Conservation (phyloP, 2,797 vertebrate genomes). For the Bradypus variegatus region DNA sequence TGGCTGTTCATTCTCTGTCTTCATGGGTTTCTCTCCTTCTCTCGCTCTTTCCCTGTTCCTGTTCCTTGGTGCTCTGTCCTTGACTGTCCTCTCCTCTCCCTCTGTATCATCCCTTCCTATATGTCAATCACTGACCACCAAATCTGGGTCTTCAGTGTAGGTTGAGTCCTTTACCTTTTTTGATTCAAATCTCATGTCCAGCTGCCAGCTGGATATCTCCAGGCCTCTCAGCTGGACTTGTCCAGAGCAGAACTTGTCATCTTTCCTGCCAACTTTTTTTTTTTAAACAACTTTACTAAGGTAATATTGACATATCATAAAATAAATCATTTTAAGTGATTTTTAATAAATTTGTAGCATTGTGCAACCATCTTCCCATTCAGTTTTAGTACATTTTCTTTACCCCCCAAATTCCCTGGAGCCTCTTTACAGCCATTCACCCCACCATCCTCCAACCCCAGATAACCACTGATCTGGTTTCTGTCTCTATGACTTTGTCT, state of each 20-base stretch:
- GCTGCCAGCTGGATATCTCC: background rate
- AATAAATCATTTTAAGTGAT: background rate
- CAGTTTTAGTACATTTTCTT: background rate
- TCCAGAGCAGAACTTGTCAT: background rate
- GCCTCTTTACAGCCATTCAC: background rate
- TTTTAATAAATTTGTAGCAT: background rate
- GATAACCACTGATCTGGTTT: background rate
- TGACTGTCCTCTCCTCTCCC: background rate
- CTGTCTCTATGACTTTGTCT: background rate
- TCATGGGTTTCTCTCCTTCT: background rate
- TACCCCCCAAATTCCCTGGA: background rate
- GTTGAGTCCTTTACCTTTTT: background rate
- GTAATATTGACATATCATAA: background rate
- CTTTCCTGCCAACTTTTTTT: background rate
- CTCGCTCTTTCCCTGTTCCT: background rate
- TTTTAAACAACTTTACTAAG: background rate
- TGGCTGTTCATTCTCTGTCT: background rate
- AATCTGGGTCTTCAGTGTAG: background rate
- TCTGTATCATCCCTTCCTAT: background rate
- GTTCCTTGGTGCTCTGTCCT: background rate
- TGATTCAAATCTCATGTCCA: background rate
- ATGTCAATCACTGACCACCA: background rate
- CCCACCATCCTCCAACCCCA: background rate
- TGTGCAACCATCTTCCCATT: background rate
- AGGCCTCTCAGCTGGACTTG: background rate